These are phyloP conservation scores for Tenualosa thibaudeaui DNA, from an alignment of 2,797 vertebrate species.

Conservation along the genomic window DNA sequence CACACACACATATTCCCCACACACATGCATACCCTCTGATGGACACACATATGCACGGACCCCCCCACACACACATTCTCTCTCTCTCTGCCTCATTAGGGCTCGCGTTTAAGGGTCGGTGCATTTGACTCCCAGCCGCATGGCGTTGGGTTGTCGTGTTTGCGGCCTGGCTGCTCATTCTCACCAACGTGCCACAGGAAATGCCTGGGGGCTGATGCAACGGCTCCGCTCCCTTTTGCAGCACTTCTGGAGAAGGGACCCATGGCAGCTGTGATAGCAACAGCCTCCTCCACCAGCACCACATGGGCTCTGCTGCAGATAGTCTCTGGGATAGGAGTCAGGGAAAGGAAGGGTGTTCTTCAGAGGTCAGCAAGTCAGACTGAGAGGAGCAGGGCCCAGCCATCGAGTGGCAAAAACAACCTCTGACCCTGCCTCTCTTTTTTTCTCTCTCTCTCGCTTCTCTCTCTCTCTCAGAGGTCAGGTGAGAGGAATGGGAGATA, in stretches of 20 bases:
- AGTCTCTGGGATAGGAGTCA: not conserved
- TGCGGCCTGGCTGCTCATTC: not conserved
- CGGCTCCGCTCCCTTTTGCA: slow-evolving; percentile 22
- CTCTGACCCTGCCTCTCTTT: not conserved
- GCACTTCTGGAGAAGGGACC: not conserved
- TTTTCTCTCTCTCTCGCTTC: not conserved
- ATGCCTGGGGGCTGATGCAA: slow-evolving; percentile 68
- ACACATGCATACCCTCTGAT: not conserved
- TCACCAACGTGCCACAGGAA: slow-evolving; percentile 67
- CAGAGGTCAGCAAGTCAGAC: slow-evolving; percentile 5
- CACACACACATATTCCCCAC: not conserved
- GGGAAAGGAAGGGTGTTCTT: not conserved
- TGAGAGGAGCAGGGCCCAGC: not conserved
- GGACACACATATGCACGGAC: not conserved
- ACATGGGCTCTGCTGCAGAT: not conserved
- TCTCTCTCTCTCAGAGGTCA: not conserved
- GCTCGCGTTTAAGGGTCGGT: not conserved
- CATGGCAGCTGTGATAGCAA: not conserved
- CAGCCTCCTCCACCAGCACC: not conserved
- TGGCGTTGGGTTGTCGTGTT: too few relatives aligned
- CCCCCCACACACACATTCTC: not conserved
- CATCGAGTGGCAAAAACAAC: not conserved
- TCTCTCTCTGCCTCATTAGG: not conserved
- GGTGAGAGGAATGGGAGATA: not conserved
- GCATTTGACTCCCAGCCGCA: not conserved